Evolutionary conservation across 1,140 invertebrate genomes (phyloP).

Genomic region (Brachionus paranguensis): DNA sequence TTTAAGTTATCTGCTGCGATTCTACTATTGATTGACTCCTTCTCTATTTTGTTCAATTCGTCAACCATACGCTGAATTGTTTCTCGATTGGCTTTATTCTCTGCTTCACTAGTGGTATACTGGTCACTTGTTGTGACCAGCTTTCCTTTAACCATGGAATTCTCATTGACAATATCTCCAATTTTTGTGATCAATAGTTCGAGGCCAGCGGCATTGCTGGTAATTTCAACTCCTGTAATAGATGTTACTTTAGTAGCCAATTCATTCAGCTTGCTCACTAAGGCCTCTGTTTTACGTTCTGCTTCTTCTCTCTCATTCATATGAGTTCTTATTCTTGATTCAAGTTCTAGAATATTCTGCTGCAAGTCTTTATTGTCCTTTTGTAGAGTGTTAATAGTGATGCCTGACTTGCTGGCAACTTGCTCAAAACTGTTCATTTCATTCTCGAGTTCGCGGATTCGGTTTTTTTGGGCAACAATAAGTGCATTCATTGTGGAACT

Average conservation of each 20-base stretch:
- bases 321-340: conserved; percentile 49
- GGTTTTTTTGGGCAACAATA: conserved; percentile 46
- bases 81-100: conserved; percentile 54
- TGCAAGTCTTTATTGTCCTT: conserved; percentile 47
- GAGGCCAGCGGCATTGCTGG: background rate
- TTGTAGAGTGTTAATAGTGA: conserved; percentile 49
- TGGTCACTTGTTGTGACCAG: conserved; percentile 50
- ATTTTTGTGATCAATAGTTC: conserved; percentile 42
- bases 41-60: conserved; percentile 53
- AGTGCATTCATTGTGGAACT: conserved; percentile 46
- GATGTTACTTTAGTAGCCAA: conserved; percentile 45
- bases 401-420: conserved; percentile 48
- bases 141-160: conserved; percentile 53
- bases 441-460: conserved; percentile 48
- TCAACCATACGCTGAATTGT: conserved; percentile 55
- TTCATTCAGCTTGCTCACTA: conserved; percentile 45
- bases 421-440: conserved; percentile 47
- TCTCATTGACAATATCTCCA: conserved; percentile 51
- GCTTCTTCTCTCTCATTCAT: conserved; percentile 48
- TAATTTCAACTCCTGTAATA: conserved; percentile 41
- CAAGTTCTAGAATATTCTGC: conserved; percentile 51
- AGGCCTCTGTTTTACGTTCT: conserved; percentile 43
- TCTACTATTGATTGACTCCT: conserved; percentile 47
- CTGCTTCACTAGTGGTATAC: conserved; percentile 49
- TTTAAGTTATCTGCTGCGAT: conserved; percentile 48